These are phyloP conservation scores for Cyanoramphus novaezelandiae DNA, from an alignment of 2,113 vertebrate genomes.

Conservation along the genomic window DNA sequence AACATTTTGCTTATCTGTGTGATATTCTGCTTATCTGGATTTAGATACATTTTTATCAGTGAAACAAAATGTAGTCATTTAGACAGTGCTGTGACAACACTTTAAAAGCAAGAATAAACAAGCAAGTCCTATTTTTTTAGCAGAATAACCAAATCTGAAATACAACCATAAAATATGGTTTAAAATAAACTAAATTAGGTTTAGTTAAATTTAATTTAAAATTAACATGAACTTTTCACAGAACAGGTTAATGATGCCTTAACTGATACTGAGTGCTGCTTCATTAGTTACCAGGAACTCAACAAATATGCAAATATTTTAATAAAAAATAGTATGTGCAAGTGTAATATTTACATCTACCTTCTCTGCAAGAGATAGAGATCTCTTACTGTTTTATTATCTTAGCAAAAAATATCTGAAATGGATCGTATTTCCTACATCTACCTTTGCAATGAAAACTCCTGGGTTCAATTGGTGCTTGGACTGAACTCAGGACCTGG, in stretches of 20 bases:
- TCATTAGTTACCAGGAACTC: neutral
- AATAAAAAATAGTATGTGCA: neutral
- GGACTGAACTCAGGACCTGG: neutral
- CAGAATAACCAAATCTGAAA: neutral
- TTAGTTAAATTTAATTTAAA: neutral
- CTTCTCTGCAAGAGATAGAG: neutral
- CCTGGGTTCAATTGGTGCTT: neutral
- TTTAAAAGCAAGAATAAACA: neutral
- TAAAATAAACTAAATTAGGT: neutral
- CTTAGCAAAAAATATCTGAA: neutral
- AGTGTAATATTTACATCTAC: neutral
- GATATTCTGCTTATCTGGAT: constrained; percentile 30
- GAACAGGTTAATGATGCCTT: neutral
- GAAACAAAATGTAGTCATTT: constrained; percentile 6
- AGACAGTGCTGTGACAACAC: neutral
- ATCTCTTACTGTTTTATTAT: neutral
- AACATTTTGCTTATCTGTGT: constrained; percentile 27
- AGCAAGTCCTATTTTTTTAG: neutral
- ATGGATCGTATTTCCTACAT: neutral
- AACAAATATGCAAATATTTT: neutral
- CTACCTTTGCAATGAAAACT: neutral
- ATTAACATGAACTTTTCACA: neutral
- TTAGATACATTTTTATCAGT: constrained; percentile 17
- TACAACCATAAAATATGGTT: neutral
- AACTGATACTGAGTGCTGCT: neutral